phyloP scores from a whole-genome alignment of 2,888 invertebrate species.

The Epirrhoe alternata region DNA sequence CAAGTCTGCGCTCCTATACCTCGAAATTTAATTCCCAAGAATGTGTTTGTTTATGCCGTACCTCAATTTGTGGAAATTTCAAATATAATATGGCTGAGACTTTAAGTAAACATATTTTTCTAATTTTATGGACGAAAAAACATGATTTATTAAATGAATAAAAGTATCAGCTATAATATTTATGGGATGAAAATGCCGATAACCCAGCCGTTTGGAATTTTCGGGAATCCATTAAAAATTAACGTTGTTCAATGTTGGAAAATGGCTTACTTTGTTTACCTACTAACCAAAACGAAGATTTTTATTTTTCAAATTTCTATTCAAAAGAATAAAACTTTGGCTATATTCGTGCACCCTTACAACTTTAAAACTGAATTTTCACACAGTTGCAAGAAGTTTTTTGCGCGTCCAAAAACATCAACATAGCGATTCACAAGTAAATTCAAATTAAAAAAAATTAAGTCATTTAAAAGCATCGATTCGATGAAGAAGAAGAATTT shows the following conservation, averaged over 20 bases:
- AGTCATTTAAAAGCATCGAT: no score
- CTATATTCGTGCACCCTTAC: neutral
- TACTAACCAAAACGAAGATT: neutral
- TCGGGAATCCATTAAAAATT: neutral
- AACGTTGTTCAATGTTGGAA: neutral
- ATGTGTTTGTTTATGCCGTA: conserved; percentile 41
- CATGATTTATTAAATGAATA: neutral
- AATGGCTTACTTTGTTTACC: neutral
- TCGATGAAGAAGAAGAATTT: no score
- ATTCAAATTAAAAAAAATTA: no score
- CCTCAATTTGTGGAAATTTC: conserved; percentile 27
- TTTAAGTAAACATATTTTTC: neutral
- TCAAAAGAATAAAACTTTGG: neutral
- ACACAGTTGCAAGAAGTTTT: neutral
- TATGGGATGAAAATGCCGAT: neutral
- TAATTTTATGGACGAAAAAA: neutral
- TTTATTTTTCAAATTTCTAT: neutral
- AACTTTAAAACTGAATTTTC: neutral
- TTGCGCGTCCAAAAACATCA: neutral
- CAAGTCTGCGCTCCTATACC: conserved; percentile 45
- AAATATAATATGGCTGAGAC: neutral
- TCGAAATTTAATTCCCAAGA: conserved; percentile 57
- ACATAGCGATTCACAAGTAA: no score
- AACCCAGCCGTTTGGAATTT: neutral
- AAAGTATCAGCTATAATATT: neutral